phyloP scores from a whole-genome alignment of 2,113 vertebrate species.

The Oenanthe oenanthe region DNA sequence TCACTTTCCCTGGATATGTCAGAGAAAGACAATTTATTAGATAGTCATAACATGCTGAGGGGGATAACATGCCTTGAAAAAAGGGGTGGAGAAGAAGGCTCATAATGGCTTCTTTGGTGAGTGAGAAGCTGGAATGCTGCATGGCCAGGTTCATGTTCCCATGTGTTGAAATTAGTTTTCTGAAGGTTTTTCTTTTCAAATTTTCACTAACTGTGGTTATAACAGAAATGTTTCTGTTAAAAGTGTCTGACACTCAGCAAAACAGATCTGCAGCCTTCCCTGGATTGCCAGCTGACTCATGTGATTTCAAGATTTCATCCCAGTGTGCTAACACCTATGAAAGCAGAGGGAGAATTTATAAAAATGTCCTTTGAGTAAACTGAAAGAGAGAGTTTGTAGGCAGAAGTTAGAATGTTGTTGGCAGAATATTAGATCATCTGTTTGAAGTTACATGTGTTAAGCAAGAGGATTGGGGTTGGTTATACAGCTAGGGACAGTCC shows the following conservation, averaged over 20 bases:
- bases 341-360: not conserved
- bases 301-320: not conserved
- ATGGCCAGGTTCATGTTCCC: not conserved
- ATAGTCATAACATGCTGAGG: not conserved
- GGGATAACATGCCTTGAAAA: not conserved
- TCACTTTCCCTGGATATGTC: not conserved
- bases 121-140: not conserved
- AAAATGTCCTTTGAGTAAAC: not conserved
- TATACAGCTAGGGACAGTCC: not conserved
- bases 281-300: not conserved
- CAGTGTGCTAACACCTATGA: not conserved
- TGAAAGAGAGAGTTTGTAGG: not conserved
- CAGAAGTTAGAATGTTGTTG: not conserved
- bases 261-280: not conserved
- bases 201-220: not conserved
- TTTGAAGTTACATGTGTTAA: not conserved
- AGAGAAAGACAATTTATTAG: not conserved
- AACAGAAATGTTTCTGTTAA: not conserved
- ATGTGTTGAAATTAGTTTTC: not conserved
- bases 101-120: not conserved
- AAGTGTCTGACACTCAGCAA: not conserved
- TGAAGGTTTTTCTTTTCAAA: not conserved
- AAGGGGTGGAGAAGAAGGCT: not conserved
- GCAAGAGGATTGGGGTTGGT: not conserved
- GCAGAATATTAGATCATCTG: not conserved